Percentiles rank a stretch among this genome's conserved stretches.
Conservation (phyloP, 2,888 invertebrate species). For the Pterobdella sp. region DNA sequence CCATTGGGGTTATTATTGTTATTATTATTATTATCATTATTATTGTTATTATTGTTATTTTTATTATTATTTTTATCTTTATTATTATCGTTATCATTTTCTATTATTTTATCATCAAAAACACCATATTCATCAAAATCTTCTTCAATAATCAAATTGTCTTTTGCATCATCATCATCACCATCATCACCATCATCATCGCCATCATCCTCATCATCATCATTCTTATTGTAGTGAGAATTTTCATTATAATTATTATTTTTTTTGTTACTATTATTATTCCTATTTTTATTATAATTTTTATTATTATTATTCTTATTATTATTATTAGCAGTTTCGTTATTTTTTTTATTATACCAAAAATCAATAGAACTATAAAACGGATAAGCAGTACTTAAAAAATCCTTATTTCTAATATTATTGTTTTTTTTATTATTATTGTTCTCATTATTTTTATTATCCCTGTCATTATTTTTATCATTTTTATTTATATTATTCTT, state of each 20-base stretch:
- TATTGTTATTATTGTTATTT: not conserved
- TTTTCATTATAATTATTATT: not conserved
- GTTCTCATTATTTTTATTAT: not conserved
- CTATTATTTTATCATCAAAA: not conserved
- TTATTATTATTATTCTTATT: conserved; percentile 5
- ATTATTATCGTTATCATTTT: not conserved
- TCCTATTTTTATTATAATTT: not conserved
- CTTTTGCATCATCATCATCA: not conserved
- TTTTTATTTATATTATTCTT: not conserved
- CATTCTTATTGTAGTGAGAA: not conserved
- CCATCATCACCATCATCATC: not conserved
- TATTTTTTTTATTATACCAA: conserved; percentile 2
- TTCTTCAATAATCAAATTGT: not conserved
- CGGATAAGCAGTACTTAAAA: not conserved
- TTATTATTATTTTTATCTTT: not conserved
- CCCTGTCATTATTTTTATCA: not conserved
- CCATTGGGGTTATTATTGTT: not conserved
- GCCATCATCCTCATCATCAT: not conserved
- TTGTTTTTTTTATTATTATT: not conserved
- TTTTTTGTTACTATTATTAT: not conserved
- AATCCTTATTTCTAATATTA: not conserved
- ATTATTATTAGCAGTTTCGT: not conserved
- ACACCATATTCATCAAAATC: not conserved
- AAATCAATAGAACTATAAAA: conserved; percentile 2
- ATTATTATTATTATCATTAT: not conserved